phyloP scores from a whole-genome alignment of 2,113 vertebrate genomes.

The Brachypteracias leptosomus region DNA sequence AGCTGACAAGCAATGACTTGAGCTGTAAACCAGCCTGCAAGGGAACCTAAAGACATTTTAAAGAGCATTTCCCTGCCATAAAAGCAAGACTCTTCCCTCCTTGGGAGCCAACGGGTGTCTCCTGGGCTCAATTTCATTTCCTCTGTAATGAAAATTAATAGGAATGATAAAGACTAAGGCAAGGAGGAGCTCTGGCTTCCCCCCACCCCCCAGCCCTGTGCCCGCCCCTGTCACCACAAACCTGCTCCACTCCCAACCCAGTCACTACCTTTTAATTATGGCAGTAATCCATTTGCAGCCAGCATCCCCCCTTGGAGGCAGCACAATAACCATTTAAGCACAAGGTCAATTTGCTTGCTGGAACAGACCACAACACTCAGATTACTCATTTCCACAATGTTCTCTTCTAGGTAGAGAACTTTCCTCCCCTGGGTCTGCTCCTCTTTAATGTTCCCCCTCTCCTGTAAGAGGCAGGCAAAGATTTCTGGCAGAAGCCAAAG shows the following conservation, averaged over 20 bases:
- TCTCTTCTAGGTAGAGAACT: neutral
- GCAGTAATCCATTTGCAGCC: neutral
- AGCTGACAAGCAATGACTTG: neutral
- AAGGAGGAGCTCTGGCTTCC: neutral
- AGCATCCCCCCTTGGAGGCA: neutral
- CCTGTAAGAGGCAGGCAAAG: neutral
- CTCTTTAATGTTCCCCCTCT: neutral
- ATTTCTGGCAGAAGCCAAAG: neutral
- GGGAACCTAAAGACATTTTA: slow-evolving; percentile 19
- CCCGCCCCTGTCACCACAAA: neutral
- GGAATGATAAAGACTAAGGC: neutral
- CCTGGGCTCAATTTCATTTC: neutral
- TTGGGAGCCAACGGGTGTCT: neutral
- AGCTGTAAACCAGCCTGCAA: neutral
- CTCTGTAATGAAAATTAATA: slow-evolving; percentile 31
- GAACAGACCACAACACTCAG: rapidly evolving
- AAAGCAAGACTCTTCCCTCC: neutral
- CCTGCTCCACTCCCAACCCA: neutral
- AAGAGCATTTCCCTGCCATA: neutral
- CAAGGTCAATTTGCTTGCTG: neutral
- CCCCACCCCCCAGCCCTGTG: neutral
- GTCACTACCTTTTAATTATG: neutral
- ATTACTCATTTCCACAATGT: neutral
- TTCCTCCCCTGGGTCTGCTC: neutral
- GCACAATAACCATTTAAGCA: neutral